Conservation (phyloP, 1,140 invertebrate genomes). For the Branchinecta lindahli region DNA sequence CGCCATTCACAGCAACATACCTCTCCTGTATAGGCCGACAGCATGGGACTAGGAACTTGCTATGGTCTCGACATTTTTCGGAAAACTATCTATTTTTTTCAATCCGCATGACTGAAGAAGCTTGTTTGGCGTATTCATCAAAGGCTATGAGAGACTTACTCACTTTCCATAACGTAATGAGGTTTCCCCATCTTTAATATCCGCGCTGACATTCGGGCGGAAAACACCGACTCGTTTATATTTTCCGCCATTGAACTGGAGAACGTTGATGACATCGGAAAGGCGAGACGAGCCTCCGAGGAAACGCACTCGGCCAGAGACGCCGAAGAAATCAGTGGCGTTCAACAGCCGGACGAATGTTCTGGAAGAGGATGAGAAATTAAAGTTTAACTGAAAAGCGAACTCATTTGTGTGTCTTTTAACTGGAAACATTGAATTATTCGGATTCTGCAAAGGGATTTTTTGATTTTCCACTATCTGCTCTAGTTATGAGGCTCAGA, state of each 20-base stretch:
- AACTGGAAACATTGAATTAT: too few relatives aligned
- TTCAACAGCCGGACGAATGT: conserved; percentile 34
- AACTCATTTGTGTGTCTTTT: too few relatives aligned
- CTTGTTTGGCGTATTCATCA: too few relatives aligned
- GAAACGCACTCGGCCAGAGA: conserved; percentile 59
- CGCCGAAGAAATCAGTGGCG: conserved; percentile 51
- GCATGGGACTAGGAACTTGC: too few relatives aligned
- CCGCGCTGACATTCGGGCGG: conserved; percentile 36
- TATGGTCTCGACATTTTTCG: too few relatives aligned
- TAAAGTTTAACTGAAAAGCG: background rate
- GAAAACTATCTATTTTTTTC: too few relatives aligned
- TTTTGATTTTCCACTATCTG: too few relatives aligned
- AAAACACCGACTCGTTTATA: conserved; percentile 45
- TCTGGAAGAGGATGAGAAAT: conserved; percentile 27
- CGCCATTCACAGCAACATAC: too few relatives aligned
- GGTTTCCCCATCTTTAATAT: background rate
- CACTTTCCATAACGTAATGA: conserved; percentile 14
- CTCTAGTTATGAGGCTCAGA: too few relatives aligned
- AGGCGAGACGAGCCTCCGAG: conserved; percentile 46
- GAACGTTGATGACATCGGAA: conserved; percentile 44
- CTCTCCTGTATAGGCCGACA: too few relatives aligned
- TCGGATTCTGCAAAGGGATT: too few relatives aligned
- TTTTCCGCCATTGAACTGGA: conserved; percentile 46
- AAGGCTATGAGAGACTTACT: background rate
- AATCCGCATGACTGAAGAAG: too few relatives aligned